Evolutionary conservation across 2,113 vertebrate species (phyloP).

Genomic region (Castor canadensis): DNA sequence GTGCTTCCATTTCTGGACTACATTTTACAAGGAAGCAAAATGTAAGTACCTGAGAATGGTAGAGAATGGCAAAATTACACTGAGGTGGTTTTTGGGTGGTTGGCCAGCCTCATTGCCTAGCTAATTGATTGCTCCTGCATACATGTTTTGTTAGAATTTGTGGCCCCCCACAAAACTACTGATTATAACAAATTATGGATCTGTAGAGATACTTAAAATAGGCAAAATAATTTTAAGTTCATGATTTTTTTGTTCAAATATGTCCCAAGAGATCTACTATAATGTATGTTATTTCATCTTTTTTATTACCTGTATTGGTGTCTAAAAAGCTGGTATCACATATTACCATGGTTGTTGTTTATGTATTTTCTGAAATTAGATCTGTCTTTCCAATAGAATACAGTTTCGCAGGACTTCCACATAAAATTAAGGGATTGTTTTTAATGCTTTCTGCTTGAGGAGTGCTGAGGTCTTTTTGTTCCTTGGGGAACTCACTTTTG

Average conservation of each 20-base stretch:
- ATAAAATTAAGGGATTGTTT: constrained; percentile 58
- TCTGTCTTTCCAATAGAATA: constrained; percentile 61
- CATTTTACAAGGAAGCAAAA: background rate
- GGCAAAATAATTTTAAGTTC: background rate
- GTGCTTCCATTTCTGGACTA: background rate
- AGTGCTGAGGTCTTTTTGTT: background rate
- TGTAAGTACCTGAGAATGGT: background rate
- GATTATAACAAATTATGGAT: background rate
- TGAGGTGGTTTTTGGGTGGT: background rate
- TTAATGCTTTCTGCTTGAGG: constrained; percentile 16
- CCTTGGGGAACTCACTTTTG: background rate
- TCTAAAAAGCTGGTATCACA: constrained; percentile 18
- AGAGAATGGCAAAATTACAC: background rate
- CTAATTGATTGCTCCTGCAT: background rate
- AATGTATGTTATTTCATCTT: background rate
- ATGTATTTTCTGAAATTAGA: constrained; percentile 62
- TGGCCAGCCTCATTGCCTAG: background rate
- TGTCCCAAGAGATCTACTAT: background rate
- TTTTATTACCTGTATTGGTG: background rate
- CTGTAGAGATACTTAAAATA: constrained; percentile 19
- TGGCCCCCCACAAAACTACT: background rate
- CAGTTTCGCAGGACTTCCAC: constrained; percentile 67
- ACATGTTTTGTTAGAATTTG: background rate
- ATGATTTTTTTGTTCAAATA: background rate
- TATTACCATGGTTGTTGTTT: background rate